A percentile compares a stretch with the other conserved stretches of the same genome.
phyloP scores from a whole-genome alignment of 2,888 invertebrate genomes.

The Steinernema scapterisci region DNA sequence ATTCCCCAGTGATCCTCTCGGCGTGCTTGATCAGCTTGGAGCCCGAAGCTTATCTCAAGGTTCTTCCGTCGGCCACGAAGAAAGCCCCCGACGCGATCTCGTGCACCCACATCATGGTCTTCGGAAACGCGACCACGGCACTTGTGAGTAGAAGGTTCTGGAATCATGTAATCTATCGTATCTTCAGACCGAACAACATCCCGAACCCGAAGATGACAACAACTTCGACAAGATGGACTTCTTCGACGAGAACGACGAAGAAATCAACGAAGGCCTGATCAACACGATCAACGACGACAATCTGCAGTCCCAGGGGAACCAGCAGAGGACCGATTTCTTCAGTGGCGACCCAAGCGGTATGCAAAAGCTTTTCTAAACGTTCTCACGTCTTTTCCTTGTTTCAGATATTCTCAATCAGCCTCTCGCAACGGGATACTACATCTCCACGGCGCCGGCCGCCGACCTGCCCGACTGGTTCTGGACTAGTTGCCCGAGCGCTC shows the following conservation, averaged over 20 bases:
- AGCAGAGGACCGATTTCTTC: not conserved
- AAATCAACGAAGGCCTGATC: conserved; percentile 36
- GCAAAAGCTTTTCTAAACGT: conserved; percentile 24
- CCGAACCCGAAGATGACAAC: conserved; percentile 43
- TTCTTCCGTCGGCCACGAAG: conserved; percentile 74
- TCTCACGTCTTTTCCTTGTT: too few relatives aligned
- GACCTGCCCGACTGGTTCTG: conserved; percentile 83
- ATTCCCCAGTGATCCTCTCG: conserved; percentile 88
- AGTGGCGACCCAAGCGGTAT: not conserved
- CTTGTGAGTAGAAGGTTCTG: conserved; percentile 73
- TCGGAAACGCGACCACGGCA: conserved; percentile 93
- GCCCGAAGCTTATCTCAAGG: conserved; percentile 81
- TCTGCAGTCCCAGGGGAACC: not conserved
- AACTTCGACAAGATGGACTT: conserved; percentile 36
- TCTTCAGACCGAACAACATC: conserved; percentile 35
- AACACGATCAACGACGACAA: conserved; percentile 19
- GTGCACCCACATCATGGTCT: conserved; percentile 95
- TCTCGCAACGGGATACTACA: conserved; percentile 92
- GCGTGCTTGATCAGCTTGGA: conserved; percentile 91
- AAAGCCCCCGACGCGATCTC: conserved; percentile 85
- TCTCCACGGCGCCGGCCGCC: conserved; percentile 88
- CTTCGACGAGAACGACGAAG: conserved; percentile 33
- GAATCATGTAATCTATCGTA: conserved; percentile 34
- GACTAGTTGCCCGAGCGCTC: conserved; percentile 79
- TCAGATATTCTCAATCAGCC: conserved; percentile 86